A percentile compares a stretch with the other conserved stretches of the same genome.
phyloP scores from a whole-genome alignment of 2,888 invertebrate genomes.

The Capitulum mitella region DNA sequence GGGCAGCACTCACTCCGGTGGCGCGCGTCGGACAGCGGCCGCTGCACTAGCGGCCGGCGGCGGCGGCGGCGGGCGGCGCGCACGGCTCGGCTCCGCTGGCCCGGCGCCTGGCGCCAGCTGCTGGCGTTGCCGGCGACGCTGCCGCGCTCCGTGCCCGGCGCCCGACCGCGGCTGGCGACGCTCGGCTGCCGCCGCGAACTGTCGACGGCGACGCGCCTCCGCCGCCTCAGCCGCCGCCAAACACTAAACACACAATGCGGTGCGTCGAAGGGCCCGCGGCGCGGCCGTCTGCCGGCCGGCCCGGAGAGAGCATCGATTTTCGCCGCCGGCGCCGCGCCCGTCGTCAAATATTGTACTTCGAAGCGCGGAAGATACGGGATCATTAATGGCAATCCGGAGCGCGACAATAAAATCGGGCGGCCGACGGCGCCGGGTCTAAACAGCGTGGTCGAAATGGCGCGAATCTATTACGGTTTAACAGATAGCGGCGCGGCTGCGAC shows the following conservation, averaged over 20 bases:
- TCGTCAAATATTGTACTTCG: constrained; percentile 17
- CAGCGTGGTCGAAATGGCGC: neutral
- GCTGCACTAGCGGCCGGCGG: neutral
- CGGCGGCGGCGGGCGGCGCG: constrained; percentile 7
- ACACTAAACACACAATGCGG: constrained; percentile 1
- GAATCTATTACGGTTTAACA: neutral
- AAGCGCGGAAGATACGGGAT: constrained; percentile 6
- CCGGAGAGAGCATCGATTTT: constrained; percentile 17
- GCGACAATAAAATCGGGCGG: neutral
- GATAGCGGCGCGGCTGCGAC: neutral
- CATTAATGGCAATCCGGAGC: constrained; percentile 1
- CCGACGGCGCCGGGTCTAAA: neutral
- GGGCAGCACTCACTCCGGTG: neutral
- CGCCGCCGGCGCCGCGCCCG: neutral
- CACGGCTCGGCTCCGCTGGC: neutral
- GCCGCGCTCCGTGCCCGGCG: neutral
- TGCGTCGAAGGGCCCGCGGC: neutral
- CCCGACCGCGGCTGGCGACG: neutral
- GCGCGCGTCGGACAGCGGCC: neutral
- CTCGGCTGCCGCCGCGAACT: neutral
- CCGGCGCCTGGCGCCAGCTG: neutral
- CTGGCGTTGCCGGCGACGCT: neutral
- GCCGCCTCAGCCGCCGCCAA: neutral
- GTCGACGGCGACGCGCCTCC: neutral
- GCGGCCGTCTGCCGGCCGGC: neutral